Conservation (phyloP, 37 sponge, comb jelly and placozoan species). For the Haliclona indistincta region DNA sequence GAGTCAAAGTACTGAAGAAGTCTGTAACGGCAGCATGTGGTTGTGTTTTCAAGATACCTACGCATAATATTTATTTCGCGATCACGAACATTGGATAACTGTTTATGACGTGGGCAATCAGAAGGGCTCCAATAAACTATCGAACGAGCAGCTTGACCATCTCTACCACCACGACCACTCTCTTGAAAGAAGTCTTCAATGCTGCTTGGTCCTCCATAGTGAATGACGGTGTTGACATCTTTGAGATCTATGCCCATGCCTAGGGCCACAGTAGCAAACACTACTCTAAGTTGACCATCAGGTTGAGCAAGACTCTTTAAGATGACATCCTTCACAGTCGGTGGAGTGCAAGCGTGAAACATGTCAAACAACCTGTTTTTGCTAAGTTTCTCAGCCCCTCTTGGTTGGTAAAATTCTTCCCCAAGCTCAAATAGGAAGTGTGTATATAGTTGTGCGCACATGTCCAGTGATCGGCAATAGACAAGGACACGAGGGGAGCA, state of each 20-base stretch:
- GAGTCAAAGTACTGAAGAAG: slow-evolving; percentile 29
- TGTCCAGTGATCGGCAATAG: slow-evolving; percentile 44
- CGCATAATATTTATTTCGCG: too few relatives aligned
- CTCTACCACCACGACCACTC: slow-evolving; percentile 29
- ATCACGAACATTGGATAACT: too few relatives aligned
- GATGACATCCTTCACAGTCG: slow-evolving; percentile 27
- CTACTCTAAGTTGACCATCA: slow-evolving; percentile 45
- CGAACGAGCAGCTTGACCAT: slow-evolving; percentile 18
- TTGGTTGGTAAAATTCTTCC: slow-evolving; percentile 32
- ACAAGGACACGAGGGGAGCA: slow-evolving; percentile 22
- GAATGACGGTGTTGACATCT: slow-evolving; percentile 10
- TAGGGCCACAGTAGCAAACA: slow-evolving; percentile 48
- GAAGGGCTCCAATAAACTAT: slow-evolving; percentile 36
- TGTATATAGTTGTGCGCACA: slow-evolving; percentile 47
- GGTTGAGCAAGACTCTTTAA: slow-evolving; percentile 16
- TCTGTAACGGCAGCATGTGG: too few relatives aligned
- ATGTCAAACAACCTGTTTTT: slow-evolving; percentile 40
- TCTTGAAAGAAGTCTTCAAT: slow-evolving; percentile 43
- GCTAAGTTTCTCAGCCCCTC: slow-evolving; percentile 24
- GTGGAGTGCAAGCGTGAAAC: slow-evolving; percentile 42
- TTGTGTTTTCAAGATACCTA: too few relatives aligned
- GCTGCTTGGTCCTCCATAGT: slow-evolving; percentile 45
- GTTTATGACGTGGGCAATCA: slow-evolving; percentile 9
- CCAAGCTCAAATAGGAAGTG: slow-evolving; percentile 24
- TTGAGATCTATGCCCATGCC: slow-evolving; percentile 39